These are phyloP conservation scores for Oryctolagus cuniculus DNA, from an alignment of 2,113 vertebrate species.

Conservation along the genomic window DNA sequence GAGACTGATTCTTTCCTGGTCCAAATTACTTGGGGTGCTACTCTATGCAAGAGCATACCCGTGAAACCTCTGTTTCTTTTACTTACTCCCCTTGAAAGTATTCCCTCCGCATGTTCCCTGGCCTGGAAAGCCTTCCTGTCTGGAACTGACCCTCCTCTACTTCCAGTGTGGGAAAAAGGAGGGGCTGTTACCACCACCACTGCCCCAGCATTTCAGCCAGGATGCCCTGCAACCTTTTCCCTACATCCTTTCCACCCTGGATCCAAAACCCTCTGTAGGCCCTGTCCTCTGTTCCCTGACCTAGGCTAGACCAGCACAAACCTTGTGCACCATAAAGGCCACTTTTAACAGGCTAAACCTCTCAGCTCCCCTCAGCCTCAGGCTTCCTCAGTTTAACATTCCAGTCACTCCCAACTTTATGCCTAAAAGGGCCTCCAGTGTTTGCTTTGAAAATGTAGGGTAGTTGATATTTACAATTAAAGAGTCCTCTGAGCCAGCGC, in stretches of 20 bases:
- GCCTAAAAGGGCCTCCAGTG: slow-evolving; percentile 53
- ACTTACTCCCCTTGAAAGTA: not conserved
- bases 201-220: not conserved
- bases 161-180: slow-evolving; percentile 55
- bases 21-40: not conserved
- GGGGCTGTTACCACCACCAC: not conserved
- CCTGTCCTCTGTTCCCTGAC: not conserved
- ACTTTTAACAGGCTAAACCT: not conserved
- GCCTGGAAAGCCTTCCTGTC: not conserved
- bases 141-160: slow-evolving; percentile 5
- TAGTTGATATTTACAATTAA: slow-evolving; percentile 69
- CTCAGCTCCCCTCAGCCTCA: not conserved
- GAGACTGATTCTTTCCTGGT: not conserved
- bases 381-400: slow-evolving; percentile 15
- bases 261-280: not conserved
- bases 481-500: slow-evolving; percentile 10
- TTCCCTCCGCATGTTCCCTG: not conserved
- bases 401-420: not conserved
- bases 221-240: not conserved
- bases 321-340: not conserved
- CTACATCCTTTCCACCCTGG: not conserved
- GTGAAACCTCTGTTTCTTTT: not conserved
- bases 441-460: slow-evolving; percentile 36
- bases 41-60: not conserved
- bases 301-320: not conserved